Percentiles rank a stretch among this genome's conserved stretches.
phyloP scores from a whole-genome alignment of 2,797 vertebrate genomes.

The Valencia hispanica region DNA sequence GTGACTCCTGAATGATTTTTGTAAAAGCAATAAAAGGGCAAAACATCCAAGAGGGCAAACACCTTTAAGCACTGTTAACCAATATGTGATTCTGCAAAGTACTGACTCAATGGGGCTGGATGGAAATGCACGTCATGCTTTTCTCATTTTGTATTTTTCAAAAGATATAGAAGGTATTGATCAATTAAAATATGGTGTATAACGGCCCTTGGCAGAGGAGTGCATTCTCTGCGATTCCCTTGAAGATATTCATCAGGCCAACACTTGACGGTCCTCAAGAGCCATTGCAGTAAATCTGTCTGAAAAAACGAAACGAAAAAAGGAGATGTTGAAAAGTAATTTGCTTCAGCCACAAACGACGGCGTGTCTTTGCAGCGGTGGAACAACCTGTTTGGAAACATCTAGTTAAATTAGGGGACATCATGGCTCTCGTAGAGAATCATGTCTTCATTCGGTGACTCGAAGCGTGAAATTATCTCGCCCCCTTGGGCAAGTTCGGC shows the following conservation, averaged over 20 bases:
- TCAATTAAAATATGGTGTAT: too few relatives aligned
- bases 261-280: slow-evolving; percentile 3
- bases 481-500: slow-evolving; percentile 34
- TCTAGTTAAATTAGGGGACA: slow-evolving; percentile 52
- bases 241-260: not conserved
- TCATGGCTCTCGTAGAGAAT: slow-evolving; percentile 39
- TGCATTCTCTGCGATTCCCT: too few relatives aligned
- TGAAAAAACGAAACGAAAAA: not conserved
- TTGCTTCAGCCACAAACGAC: slow-evolving; percentile 2
- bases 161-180: too few relatives aligned
- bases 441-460: slow-evolving; percentile 45
- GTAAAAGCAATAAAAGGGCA: too few relatives aligned
- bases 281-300: not conserved
- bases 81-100: not conserved
- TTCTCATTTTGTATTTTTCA: not conserved
- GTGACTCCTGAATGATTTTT: too few relatives aligned
- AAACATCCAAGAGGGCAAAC: not conserved
- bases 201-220: not conserved
- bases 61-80: not conserved
- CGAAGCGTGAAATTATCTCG: slow-evolving; percentile 63
- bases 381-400: slow-evolving; percentile 19
- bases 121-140: not conserved
- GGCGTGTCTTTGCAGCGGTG: slow-evolving; percentile 5
- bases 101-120: not conserved
- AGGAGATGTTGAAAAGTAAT: slow-evolving; percentile 14